Conservation (phyloP, 1,140 invertebrate species). For the Hesperophylax magnus region DNA sequence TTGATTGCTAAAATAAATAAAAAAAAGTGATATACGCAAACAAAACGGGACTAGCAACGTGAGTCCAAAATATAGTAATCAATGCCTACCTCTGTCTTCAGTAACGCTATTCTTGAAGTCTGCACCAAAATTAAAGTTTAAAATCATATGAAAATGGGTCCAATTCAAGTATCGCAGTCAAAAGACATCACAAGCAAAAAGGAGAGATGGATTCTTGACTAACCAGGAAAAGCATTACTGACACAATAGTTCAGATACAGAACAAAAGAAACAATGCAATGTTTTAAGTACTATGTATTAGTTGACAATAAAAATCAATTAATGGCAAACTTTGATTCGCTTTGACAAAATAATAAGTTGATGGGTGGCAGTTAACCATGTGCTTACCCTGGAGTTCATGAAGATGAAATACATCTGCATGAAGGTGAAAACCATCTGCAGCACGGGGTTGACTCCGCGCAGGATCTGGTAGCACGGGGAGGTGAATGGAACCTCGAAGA, state of each 20-base stretch:
- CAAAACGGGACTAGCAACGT: constrained; percentile 40
- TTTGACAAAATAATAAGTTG: constrained; percentile 9
- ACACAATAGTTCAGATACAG: constrained; percentile 2
- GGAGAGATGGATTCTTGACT: constrained; percentile 4
- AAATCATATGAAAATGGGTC: constrained; percentile 40
- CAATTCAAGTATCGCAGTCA: neutral
- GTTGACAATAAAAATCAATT: neutral
- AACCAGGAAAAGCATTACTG: constrained; percentile 58
- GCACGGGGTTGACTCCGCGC: constrained; percentile 89
- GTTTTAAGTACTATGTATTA: neutral
- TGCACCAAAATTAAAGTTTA: constrained; percentile 56
- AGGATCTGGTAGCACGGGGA: constrained; percentile 93
- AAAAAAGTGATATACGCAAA: constrained; percentile 21
- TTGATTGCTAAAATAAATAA: neutral
- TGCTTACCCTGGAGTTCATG: constrained; percentile 95
- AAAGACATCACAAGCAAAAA: neutral
- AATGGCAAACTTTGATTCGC: neutral
- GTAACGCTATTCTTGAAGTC: constrained; percentile 59
- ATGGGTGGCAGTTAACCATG: neutral
- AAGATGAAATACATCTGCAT: constrained; percentile 99
- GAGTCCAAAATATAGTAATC: constrained; percentile 51
- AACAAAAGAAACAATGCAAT: neutral
- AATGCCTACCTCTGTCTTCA: constrained; percentile 57
- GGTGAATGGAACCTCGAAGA: constrained; percentile 91
- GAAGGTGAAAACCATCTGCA: constrained; percentile 97